Evolutionary conservation across 2,888 invertebrate species (phyloP), one percentile per base, ranked within the genome.

Genomic region (Rhingia rostrata): DNA sequence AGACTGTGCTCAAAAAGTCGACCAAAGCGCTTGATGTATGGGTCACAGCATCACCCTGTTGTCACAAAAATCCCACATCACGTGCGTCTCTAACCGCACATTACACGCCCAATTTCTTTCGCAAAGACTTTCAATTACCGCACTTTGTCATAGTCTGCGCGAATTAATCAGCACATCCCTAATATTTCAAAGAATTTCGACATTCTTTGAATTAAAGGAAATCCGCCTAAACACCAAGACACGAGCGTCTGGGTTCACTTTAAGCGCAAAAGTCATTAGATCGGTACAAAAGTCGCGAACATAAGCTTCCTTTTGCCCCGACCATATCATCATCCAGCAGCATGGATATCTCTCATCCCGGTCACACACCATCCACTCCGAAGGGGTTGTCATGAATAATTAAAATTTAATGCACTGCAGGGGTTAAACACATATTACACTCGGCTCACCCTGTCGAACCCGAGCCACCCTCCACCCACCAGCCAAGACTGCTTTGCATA

Each of bases 331-430:
- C 10, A 45, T 45, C 45, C 45, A 45, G n/a, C 45, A 45, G 41
- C 22, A 22, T 22, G 2, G 4, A 22, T 9, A 35, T 61, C 30
- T 37, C n/a, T 9, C 32, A 49, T 66, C 7, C 56, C 33, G 30
- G 30, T 39, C 54, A 22, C 22, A 22, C 22, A 32, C 5, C 64
- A 67, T 58, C 41, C 41, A 32, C 49, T 33, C 37, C 60, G 43
- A 61, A 61, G 87, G 87, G 88, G 88, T 88, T 90, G 90, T 89
- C 90, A 89, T 88, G 89, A 89, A 90, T 90, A 90, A 90, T 90
- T 90, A 90, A 90, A 90, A 90, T 90, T 89, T 90, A 90, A 89
- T 89, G 88, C 88, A 89, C 90, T 90, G 88, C 87, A 88, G 90
- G 90, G 90, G 89, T 89, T 89, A 89, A 90, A 88, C 88, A 88